These are phyloP conservation scores for Schizothorax lantsangensis DNA, from an alignment of 2,797 vertebrate species.

Conservation along the genomic window DNA sequence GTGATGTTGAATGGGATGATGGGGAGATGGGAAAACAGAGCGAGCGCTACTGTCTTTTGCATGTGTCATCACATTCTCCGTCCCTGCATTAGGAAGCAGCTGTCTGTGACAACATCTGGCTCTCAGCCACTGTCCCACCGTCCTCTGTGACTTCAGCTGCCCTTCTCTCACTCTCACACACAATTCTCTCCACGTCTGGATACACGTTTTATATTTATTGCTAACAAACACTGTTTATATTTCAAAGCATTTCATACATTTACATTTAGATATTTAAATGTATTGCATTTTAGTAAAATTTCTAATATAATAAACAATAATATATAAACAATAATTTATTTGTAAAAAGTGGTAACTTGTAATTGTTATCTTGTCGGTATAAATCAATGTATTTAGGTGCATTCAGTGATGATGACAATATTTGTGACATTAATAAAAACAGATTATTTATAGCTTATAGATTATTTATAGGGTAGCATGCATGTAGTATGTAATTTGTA, in stretches of 20 bases:
- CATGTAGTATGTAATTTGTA: background rate
- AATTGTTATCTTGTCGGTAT: background rate
- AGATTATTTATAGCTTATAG: background rate
- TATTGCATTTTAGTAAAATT: background rate
- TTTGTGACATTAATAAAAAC: background rate
- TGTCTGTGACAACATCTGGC: conserved; percentile 50
- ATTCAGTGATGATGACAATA: background rate
- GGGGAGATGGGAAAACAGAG: background rate
- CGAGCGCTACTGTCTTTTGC: conserved; percentile 36
- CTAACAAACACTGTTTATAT: background rate
- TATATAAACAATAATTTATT: background rate
- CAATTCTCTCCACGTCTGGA: background rate
- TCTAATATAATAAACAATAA: background rate
- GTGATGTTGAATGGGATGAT: conserved; percentile 16
- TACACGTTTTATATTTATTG: background rate
- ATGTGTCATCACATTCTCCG: conserved; percentile 51
- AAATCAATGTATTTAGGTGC: background rate
- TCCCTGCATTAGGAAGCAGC: conserved; percentile 44
- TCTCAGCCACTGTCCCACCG: conserved; percentile 31
- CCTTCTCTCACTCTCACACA: conserved; percentile 31
- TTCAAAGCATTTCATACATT: background rate
- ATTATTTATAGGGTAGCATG: background rate
- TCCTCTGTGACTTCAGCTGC: conserved; percentile 18
- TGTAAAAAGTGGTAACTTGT: background rate
- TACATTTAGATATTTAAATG: background rate